Evolutionary conservation across 2,797 vertebrate species (phyloP).

Genomic region (Ctenosaura bakeri): DNA sequence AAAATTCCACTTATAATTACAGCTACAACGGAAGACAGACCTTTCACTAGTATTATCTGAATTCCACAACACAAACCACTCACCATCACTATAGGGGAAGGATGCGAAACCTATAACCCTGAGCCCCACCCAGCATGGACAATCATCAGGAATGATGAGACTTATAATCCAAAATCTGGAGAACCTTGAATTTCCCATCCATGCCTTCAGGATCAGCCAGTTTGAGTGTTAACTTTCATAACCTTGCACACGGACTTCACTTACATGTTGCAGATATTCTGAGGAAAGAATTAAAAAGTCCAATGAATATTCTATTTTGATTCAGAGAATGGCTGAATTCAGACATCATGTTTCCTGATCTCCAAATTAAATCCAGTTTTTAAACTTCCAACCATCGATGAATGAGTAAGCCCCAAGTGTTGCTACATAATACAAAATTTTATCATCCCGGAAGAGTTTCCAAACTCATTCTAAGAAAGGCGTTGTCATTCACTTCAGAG

Average conservation of each 20-base stretch:
- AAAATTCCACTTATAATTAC: neutral
- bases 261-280: constrained; percentile 13
- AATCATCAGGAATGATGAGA: neutral
- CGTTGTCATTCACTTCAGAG: neutral
- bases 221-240: neutral
- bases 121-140: neutral
- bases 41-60: neutral
- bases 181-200: neutral
- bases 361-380: constrained; percentile 21
- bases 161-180: neutral
- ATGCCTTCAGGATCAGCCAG: neutral
- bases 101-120: neutral
- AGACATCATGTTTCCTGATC: neutral
- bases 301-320: constrained; percentile 2
- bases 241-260: neutral
- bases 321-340: constrained; percentile 10
- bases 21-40: neutral
- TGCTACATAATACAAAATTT: neutral
- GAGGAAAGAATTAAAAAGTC: neutral
- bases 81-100: neutral
- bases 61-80: neutral
- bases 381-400: neutral
- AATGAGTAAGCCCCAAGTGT: neutral
- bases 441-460: neutral
- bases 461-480: neutral